Percentiles rank a stretch among this genome's conserved stretches.
Conservation (phyloP, 2,888 invertebrate species). For the Petrolisthes cinctipes region DNA sequence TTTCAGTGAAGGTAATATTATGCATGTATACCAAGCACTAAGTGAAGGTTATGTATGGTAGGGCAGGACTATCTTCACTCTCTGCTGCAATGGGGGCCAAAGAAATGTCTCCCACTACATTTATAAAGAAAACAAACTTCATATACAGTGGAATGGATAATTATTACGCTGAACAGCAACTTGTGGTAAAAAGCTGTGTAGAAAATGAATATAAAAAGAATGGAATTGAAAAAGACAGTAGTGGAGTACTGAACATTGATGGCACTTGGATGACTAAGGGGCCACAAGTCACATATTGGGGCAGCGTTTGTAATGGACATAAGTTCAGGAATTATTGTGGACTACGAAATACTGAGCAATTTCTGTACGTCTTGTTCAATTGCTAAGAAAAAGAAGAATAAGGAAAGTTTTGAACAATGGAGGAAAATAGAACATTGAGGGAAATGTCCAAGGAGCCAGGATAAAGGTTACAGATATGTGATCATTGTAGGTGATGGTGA, state of each 20-base stretch:
- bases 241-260: background rate
- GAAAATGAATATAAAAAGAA: no score
- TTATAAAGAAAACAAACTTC: background rate
- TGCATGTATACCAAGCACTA: constrained; percentile 10
- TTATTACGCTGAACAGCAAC: no score
- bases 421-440: background rate
- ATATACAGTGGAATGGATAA: no score
- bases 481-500: constrained; percentile 23
- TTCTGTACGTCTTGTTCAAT: background rate
- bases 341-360: constrained; percentile 21
- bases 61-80: constrained; percentile 10
- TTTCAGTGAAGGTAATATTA: background rate
- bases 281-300: constrained; percentile 33
- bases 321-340: constrained; percentile 19
- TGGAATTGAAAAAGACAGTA: no score
- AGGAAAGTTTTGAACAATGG: background rate
- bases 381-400: background rate
- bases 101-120: background rate
- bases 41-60: constrained; percentile 16
- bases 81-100: constrained; percentile 18
- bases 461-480: background rate
- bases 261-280: constrained; percentile 34
- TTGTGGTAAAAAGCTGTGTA: no score
- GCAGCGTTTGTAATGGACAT: constrained; percentile 2
- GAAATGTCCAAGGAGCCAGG: background rate